Base-by-base conservation (phyloP, 2,888 invertebrate genomes). In the Allygus modestus region DNA sequence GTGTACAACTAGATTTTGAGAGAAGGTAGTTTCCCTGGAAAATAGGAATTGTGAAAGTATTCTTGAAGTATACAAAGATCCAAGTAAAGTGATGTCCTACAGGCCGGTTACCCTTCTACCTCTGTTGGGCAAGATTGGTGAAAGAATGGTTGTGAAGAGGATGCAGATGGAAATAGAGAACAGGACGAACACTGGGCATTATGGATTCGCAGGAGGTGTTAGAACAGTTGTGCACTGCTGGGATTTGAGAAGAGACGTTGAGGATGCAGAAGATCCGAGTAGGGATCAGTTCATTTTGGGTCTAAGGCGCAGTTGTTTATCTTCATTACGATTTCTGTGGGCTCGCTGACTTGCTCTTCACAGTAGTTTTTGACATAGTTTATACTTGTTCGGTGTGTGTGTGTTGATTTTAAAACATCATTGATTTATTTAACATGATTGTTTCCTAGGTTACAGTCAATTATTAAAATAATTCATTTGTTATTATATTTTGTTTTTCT, bases 1-100 rank as follows among this genome's bases (percentile, higher is more conserved):
- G 1, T 58, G 23, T 23, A 58, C 33, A 69, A 69, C 28, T 7
- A 69, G 69, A 69, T 69, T 4, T 26, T 69, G 33, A 7, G 69
- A 31, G 69, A 26, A 7, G 69, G 69, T 11, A n/a, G n/a, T 7
- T 69, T 69, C 17, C 33, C 69, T 2, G 33, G 31, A 4, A 17
- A 7, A 9, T n/a, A n/a, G n/a, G n/a, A 17, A 28, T 69, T 33
- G 31, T 69, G 17, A 69, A 69, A 20, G 31, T 69, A 4, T 69
- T 69, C 17, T 17, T 69, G 69, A 69, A 69, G 33, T 31, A 17
- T 17, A 69, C 7, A 69, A 69, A 33, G 31, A 26, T 33, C 61
- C 31, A 69, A 58, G 69, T 9, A 69, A 31, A n/a, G 69, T 69
- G n/a, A 69, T 31, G 17, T 33, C 31, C 1, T 69, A 69, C n/a